Conservation (phyloP, 2,113 vertebrate genomes). For the Nibea coibor region DNA sequence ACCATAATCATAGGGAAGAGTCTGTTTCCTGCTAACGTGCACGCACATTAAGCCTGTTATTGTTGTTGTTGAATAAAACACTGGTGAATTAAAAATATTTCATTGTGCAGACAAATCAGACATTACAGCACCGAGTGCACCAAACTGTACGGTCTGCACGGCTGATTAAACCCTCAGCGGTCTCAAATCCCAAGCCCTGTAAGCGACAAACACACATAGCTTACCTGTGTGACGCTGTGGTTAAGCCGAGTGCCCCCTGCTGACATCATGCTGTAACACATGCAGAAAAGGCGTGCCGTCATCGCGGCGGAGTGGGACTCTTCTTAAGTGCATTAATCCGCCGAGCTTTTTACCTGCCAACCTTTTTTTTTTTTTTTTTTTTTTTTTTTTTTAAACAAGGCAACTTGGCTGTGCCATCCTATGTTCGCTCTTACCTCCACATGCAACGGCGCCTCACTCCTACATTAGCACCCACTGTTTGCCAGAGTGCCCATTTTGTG, state of each 20-base stretch:
- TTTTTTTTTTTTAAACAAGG: slow-evolving; percentile 16
- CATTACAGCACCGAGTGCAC: not conserved
- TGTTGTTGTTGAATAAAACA: no score
- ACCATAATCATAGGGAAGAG: not conserved
- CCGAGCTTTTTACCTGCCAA: slow-evolving; percentile 19
- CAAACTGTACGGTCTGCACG: not conserved
- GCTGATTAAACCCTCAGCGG: not conserved
- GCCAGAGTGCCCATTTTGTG: slow-evolving; percentile 80
- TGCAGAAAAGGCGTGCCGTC: not conserved
- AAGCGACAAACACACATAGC: not conserved
- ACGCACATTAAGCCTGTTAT: not conserved
- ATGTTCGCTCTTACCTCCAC: slow-evolving; percentile 48
- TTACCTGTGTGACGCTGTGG: not conserved
- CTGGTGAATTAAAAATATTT: not conserved
- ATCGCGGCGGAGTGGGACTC: not conserved
- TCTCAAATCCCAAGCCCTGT: not conserved
- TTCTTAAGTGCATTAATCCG: slow-evolving; percentile 7
- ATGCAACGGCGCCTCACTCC: slow-evolving; percentile 50
- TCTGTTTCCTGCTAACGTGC: not conserved
- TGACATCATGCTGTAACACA: not conserved
- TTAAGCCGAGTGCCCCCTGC: not conserved
- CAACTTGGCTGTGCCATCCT: slow-evolving; percentile 51
- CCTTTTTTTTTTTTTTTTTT: slow-evolving; percentile 15
- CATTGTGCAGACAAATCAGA: not conserved
- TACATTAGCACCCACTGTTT: slow-evolving; percentile 77